Percentiles rank a stretch among this genome's conserved stretches.
These are phyloP conservation scores for Tragelaphus buxtoni DNA, from an alignment of 2,113 vertebrate genomes.

Conservation along the genomic window DNA sequence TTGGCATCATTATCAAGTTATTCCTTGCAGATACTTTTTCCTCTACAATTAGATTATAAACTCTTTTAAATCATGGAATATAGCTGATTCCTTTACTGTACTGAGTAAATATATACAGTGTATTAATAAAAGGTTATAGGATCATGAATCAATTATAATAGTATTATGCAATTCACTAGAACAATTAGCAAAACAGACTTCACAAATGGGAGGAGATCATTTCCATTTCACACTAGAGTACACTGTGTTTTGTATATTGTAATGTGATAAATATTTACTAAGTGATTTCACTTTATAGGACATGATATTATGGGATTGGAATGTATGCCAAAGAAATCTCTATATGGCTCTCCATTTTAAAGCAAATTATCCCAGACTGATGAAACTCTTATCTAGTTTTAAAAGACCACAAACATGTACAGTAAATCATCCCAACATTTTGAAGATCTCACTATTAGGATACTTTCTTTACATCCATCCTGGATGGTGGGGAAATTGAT, in stretches of 20 bases:
- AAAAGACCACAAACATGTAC: background rate
- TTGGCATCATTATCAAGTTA: background rate
- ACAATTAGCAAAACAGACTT: background rate
- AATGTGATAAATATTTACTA: background rate
- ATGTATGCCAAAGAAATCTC: background rate
- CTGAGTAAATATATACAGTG: background rate
- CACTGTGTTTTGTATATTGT: background rate
- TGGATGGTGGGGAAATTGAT: background rate
- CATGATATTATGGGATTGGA: background rate
- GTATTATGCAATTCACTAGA: background rate
- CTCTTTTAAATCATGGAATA: background rate
- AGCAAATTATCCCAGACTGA: background rate
- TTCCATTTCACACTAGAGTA: background rate
- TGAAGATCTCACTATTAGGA: background rate
- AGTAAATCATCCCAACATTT: background rate
- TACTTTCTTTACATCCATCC: background rate
- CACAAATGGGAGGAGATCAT: background rate
- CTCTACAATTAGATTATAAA: background rate
- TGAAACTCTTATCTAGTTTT: slow-evolving; percentile 6
- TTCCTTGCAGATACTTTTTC: background rate
- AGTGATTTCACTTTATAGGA: slow-evolving; percentile 1
- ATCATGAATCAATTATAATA: background rate
- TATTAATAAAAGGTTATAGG: background rate
- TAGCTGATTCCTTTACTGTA: background rate
- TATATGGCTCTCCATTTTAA: background rate